Conservation (phyloP, 2,113 vertebrate species). For the Struthidea cinerea region DNA sequence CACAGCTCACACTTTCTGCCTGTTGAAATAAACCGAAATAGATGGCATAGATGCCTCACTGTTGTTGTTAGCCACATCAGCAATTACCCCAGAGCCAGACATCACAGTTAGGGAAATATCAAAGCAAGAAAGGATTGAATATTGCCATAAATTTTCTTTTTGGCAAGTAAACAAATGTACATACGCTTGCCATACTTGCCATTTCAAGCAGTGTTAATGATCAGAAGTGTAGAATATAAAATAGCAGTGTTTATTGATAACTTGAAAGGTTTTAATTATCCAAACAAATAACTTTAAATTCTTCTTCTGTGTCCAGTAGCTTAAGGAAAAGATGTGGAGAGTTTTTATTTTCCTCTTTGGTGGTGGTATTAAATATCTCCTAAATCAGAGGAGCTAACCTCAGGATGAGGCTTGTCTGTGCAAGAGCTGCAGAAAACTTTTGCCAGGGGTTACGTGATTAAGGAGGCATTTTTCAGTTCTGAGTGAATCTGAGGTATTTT, state of each 20-base stretch:
- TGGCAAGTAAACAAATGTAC: not conserved
- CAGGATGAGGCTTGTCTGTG: slow-evolving; percentile 19
- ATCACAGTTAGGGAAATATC: not conserved
- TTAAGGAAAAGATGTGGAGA: not conserved
- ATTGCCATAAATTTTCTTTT: not conserved
- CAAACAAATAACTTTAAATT: not conserved
- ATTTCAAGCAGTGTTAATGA: not conserved
- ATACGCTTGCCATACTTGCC: not conserved
- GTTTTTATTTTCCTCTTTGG: not conserved
- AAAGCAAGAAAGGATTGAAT: not conserved
- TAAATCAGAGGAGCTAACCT: not conserved
- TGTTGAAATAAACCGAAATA: not conserved
- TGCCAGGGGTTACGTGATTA: slow-evolving; percentile 20
- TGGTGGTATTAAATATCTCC: not conserved
- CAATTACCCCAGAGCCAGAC: not conserved
- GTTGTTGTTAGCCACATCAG: not conserved
- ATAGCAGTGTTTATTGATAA: not conserved
- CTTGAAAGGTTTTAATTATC: not conserved
- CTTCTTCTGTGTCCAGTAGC: not conserved
- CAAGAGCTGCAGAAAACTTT: not conserved
- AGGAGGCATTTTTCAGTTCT: slow-evolving; percentile 18
- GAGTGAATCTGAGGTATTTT: slow-evolving; percentile 31
- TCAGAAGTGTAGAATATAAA: not conserved
- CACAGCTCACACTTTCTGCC: not conserved
- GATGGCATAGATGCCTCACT: not conserved